Base-by-base conservation (phyloP, 2,797 vertebrate genomes). In the Pantherophis alleghaniensis region DNA sequence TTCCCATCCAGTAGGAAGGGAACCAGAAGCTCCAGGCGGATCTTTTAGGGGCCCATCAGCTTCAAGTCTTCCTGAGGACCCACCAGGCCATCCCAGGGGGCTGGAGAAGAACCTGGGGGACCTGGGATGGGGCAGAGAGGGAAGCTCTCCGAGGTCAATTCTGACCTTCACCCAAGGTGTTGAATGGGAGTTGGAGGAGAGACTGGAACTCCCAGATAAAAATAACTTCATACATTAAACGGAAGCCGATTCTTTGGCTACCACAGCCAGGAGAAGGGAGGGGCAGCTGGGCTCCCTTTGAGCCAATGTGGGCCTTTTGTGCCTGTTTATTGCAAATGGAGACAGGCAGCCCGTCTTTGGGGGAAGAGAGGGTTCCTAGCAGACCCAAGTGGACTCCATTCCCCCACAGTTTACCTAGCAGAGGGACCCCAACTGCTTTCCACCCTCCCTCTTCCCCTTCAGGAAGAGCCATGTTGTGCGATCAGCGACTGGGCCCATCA, bases 391-490 rank as follows among this genome's bases (percentile, higher is more conserved):
- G 28, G 63, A 6, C 32, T 37, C 37, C 69, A 4, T n/a, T 4
- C 69, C 16, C 69, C 69, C 63, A 16, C 13, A 0, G 32, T 14
- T 18, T 16, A 18, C 66, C 66, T 7, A 32, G 14, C n/a, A 16
- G 66, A 16, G 66, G 66, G 5, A 3, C n/a, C n/a, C 32, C 69
- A 10, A 7, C 32, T 37, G 69, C 32, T 57, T 22, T 2, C 7
- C 7, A 1, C 2, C 86, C 51, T n/a, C 1, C 0, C 20, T 18
- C 16, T 56, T 32, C 10, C 9, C 9, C 10, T 42, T 24, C n/a
- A 7, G 24, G 87, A 7, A 22, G n/a, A 6, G 4, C 56, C 14
- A 13, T 6, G 0, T 2, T 20, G 66, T 16, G n/a, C 2, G 13
- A 32, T 16, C 66, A 32, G 14, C n/a, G 5, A 32, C 66, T 69